Conservation (phyloP, 2,888 invertebrate genomes). For the Anagyrus pseudococci region DNA sequence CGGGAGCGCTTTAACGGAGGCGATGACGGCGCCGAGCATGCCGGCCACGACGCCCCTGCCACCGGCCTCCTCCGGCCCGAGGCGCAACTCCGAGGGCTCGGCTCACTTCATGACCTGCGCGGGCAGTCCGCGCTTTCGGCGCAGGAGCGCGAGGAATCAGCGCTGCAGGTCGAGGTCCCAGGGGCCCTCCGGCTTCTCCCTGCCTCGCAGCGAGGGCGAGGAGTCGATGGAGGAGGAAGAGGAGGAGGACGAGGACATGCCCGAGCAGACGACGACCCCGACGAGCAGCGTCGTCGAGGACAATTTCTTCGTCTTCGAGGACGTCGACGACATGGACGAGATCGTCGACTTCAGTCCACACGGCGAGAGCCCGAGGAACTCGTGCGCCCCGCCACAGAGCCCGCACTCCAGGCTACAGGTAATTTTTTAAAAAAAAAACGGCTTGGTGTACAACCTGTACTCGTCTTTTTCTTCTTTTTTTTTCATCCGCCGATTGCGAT, state of each 20-base stretch:
- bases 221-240: constrained; percentile 51
- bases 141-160: constrained; percentile 39
- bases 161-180: constrained; percentile 4
- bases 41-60: neutral
- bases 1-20: constrained; percentile 46
- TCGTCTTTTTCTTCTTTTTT: neutral
- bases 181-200: constrained; percentile 1
- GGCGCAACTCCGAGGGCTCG: constrained; percentile 58
- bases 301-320: constrained; percentile 55
- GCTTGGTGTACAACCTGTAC: too few relatives aligned
- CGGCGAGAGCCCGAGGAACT: constrained; percentile 51
- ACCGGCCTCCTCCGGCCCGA: constrained; percentile 42
- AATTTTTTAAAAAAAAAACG: too few relatives aligned
- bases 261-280: constrained; percentile 15
- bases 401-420: constrained; percentile 39
- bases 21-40: constrained; percentile 42
- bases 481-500: too few relatives aligned
- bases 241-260: constrained; percentile 47
- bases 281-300: constrained; percentile 17
- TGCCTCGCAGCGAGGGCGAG: constrained; percentile 50
- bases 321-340: constrained; percentile 56
- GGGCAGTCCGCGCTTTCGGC: constrained; percentile 55
- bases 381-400: constrained; percentile 28
- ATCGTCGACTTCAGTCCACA: constrained; percentile 58
- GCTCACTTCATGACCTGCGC: constrained; percentile 57